Conservation (phyloP, 2,113 vertebrate genomes). For the Dipodomys merriami region DNA sequence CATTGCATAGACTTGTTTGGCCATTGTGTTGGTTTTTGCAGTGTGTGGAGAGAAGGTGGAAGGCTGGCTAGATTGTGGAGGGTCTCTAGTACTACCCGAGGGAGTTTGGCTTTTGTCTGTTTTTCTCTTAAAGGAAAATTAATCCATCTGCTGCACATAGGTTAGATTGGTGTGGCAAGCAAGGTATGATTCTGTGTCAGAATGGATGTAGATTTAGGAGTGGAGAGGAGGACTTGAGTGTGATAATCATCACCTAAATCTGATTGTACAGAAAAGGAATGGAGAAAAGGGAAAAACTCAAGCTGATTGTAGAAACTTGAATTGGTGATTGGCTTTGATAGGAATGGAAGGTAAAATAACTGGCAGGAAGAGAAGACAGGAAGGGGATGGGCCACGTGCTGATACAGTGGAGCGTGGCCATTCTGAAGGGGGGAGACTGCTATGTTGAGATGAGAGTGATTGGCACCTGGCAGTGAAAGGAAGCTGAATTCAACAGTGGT, state of each 20-base stretch:
- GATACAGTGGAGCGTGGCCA: background rate
- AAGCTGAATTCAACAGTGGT: background rate
- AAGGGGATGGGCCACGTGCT: background rate
- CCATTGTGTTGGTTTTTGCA: background rate
- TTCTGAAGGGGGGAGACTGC: background rate
- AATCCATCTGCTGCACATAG: background rate
- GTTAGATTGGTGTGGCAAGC: conserved; percentile 15
- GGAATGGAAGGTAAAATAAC: background rate
- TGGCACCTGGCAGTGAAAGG: background rate
- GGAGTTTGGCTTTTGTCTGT: background rate
- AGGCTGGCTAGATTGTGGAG: background rate
- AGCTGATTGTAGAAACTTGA: conserved; percentile 9
- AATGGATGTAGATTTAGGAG: conserved; percentile 8
- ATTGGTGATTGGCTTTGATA: conserved; percentile 45
- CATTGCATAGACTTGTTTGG: background rate
- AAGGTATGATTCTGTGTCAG: background rate
- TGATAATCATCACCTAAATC: background rate
- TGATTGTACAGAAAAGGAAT: background rate
- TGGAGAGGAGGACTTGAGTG: background rate
- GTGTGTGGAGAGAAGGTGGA: background rate
- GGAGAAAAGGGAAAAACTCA: background rate
- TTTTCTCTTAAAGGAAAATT: conserved; percentile 28
- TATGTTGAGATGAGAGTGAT: background rate
- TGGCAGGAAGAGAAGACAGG: background rate
- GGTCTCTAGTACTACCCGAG: background rate